phyloP scores from a whole-genome alignment of 1,140 invertebrate species.

The Cydia pomonella region DNA sequence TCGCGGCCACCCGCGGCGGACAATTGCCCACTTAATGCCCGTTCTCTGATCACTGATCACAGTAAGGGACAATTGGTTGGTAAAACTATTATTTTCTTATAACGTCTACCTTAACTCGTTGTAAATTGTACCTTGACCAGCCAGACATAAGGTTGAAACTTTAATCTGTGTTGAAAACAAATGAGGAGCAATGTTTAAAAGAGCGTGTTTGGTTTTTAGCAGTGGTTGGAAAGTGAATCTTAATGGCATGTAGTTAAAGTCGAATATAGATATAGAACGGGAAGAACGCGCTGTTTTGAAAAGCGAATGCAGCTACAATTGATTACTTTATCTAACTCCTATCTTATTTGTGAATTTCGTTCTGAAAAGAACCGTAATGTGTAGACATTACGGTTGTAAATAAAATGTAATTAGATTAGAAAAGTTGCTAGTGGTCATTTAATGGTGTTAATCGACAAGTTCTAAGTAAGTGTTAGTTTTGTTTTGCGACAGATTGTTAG shows the following conservation, averaged over 20 bases:
- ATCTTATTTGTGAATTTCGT: neutral
- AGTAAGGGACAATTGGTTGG: constrained; percentile 1
- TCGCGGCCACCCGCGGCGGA: constrained; percentile 28
- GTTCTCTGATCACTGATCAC: neutral
- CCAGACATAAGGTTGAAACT: neutral
- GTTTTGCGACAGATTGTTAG: constrained; percentile 7
- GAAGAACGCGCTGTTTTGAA: neutral
- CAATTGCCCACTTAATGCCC: constrained; percentile 29
- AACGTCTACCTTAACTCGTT: neutral
- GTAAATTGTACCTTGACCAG: neutral
- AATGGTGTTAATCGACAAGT: constrained; percentile 1
- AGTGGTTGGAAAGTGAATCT: neutral
- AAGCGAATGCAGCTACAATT: neutral
- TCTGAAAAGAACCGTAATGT: neutral
- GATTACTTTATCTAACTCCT: neutral
- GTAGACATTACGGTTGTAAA: neutral
- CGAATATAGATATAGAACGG: neutral
- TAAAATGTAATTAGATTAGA: neutral
- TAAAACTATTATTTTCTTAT: constrained; percentile 11
- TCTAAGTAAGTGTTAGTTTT: constrained; percentile 5
- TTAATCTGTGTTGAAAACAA: neutral
- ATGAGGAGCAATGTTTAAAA: neutral
- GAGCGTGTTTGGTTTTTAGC: neutral
- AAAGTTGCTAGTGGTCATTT: neutral
- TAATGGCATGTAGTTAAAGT: neutral